Percentiles rank a stretch among this genome's conserved stretches.
phyloP scores from a whole-genome alignment of 2,797 vertebrate genomes.

The Melanotaenia nigrans region DNA sequence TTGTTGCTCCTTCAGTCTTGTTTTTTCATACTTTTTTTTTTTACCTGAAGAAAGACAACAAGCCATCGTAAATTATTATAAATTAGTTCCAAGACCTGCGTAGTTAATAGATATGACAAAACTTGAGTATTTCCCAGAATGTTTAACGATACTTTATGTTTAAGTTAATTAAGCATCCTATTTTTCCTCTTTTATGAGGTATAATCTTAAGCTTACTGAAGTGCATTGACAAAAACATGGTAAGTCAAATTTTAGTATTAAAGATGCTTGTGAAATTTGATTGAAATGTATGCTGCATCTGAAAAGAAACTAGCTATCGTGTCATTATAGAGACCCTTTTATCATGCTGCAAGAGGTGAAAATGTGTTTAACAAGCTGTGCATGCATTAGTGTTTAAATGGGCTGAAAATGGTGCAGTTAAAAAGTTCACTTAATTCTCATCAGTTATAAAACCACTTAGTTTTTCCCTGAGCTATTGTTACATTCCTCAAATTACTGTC shows the following conservation, averaged over 20 bases:
- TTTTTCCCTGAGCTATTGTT: conserved; percentile 1
- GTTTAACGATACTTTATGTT: not conserved
- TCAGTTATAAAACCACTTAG: not conserved
- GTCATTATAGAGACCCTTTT: not conserved
- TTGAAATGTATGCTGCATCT: not conserved
- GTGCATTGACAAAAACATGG: not conserved
- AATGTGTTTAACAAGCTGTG: not conserved
- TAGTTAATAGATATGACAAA: too few relatives aligned
- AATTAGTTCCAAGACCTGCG: too few relatives aligned
- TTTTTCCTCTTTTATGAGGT: not conserved
- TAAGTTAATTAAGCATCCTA: not conserved
- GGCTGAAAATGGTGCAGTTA: not conserved
- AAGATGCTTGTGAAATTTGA: not conserved
- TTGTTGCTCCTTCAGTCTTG: not conserved
- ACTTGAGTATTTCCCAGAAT: too few relatives aligned
- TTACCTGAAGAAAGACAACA: too few relatives aligned
- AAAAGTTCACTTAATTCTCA: not conserved
- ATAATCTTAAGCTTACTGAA: not conserved
- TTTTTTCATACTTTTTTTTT: too few relatives aligned
- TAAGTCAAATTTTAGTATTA: not conserved
- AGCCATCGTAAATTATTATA: too few relatives aligned
- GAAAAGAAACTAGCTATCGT: not conserved
- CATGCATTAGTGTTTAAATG: not conserved
- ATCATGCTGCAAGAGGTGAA: not conserved
- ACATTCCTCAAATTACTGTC: conserved; percentile 6